These are phyloP conservation scores for Acrocephalus scirpaceus DNA, from an alignment of 2,797 vertebrate genomes.

Conservation along the genomic window DNA sequence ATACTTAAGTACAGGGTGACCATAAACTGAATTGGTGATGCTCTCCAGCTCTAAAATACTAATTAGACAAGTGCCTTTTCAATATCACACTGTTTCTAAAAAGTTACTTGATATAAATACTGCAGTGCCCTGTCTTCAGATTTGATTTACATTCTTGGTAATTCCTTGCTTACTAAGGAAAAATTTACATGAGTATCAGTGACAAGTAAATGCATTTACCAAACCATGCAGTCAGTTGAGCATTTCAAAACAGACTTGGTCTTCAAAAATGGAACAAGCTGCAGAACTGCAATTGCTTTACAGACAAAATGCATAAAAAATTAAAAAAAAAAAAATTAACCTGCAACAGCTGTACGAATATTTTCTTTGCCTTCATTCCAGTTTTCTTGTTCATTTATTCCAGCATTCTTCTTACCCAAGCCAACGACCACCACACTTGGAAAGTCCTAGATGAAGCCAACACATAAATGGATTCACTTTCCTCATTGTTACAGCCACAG, in stretches of 20 bases:
- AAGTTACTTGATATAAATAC: background rate
- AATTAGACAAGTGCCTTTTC: background rate
- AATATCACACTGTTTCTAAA: background rate
- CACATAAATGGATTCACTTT: background rate
- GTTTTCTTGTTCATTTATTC: constrained; percentile 86
- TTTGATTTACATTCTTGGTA: background rate
- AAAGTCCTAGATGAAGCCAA: constrained; percentile 83
- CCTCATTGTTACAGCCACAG: background rate
- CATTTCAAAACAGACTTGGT: background rate
- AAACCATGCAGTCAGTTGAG: background rate
- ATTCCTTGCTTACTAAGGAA: background rate
- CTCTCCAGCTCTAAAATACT: background rate
- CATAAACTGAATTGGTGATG: background rate
- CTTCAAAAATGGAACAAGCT: background rate
- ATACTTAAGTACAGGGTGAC: background rate
- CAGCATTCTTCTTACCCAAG: constrained; percentile 83
- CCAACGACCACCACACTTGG: constrained; percentile 89
- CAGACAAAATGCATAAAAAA: background rate
- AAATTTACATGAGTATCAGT: background rate
- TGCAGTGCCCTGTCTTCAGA: background rate
- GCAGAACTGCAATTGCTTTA: background rate
- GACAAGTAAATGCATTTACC: background rate
- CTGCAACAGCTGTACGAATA: constrained; percentile 88
- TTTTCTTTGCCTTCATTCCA: constrained; percentile 92
- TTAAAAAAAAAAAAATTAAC: constrained; percentile 66